These are phyloP conservation scores for Rhagoletis pomonella DNA, from an alignment of 1,140 invertebrate genomes.

Conservation along the genomic window DNA sequence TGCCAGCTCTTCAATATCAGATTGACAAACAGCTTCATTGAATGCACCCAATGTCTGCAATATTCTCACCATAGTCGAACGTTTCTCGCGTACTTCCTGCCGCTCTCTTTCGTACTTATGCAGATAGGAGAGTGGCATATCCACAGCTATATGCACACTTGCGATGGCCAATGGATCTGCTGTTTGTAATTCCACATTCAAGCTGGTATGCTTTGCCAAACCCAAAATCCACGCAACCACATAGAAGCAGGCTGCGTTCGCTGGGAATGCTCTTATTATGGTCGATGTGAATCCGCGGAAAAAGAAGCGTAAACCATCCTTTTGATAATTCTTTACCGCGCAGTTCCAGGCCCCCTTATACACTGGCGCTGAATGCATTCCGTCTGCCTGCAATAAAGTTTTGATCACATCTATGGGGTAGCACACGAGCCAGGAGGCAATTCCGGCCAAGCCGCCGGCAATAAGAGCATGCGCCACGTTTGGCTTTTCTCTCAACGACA, in stretches of 20 bases:
- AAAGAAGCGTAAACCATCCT: conserved; percentile 82
- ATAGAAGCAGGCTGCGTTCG: conserved; percentile 93
- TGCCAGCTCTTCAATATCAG: conserved; percentile 58
- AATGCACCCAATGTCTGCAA: conserved; percentile 72
- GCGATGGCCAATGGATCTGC: conserved; percentile 49
- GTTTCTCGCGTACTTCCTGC: conserved; percentile 36
- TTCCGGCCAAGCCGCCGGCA: conserved; percentile 89
- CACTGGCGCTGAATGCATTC: conserved; percentile 73
- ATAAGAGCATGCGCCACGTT: conserved; percentile 79
- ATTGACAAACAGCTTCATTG: conserved; percentile 71
- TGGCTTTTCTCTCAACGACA: conserved; percentile 71
- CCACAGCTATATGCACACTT: conserved; percentile 1
- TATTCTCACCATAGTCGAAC: conserved; percentile 57
- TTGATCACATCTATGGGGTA: conserved; percentile 95
- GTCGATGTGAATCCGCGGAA: conserved; percentile 85
- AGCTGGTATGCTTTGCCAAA: conserved; percentile 60
- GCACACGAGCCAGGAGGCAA: conserved; percentile 87
- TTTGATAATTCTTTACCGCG: conserved; percentile 79
- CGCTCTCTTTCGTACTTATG: conserved; percentile 53
- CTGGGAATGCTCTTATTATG: conserved; percentile 89
- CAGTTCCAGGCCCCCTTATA: conserved; percentile 86
- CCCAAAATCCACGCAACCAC: conserved; percentile 86
- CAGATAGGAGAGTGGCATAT: conserved; percentile 40
- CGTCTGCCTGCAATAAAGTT: conserved; percentile 89
- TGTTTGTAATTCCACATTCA: conserved; percentile 60